Percentiles rank a stretch among this genome's conserved stretches.
Conservation (phyloP, 1,140 invertebrate species). For the Meloidogyne exigua region DNA sequence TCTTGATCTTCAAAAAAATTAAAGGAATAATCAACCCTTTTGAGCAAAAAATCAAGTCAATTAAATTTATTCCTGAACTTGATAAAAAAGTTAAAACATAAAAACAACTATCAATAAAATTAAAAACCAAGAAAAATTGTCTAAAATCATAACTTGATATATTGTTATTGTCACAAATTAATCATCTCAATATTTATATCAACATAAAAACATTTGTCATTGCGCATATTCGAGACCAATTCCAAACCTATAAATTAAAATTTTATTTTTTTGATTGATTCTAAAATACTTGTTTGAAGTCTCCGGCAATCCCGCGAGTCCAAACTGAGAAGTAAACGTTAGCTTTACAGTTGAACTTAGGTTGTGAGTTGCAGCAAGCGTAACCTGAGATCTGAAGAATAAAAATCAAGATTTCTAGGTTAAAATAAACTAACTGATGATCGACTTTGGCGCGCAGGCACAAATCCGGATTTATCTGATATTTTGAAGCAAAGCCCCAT, state of each 20-base stretch:
- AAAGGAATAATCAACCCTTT: no score
- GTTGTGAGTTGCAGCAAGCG: constrained; percentile 33
- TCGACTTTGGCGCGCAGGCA: constrained; percentile 59
- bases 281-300: constrained; percentile 36
- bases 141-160: no score
- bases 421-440: constrained; percentile 41
- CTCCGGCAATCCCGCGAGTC: constrained; percentile 25
- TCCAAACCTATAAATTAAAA: constrained; percentile 29
- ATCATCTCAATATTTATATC: background rate
- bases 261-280: background rate
- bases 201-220: background rate
- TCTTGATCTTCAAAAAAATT: no score
- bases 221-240: constrained; percentile 46
- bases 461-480: constrained; percentile 50
- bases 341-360: constrained; percentile 32
- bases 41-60: background rate
- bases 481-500: constrained; percentile 58
- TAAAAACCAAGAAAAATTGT: background rate
- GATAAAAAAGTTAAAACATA: background rate
- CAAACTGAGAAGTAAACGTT: constrained; percentile 49
- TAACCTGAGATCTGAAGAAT: constrained; percentile 8
- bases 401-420: background rate
- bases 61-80: background rate
- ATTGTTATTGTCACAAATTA: background rate
- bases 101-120: constrained; percentile 2